Base-by-base conservation (phyloP, 2,888 invertebrate species). In the Heliconius charithonia region DNA sequence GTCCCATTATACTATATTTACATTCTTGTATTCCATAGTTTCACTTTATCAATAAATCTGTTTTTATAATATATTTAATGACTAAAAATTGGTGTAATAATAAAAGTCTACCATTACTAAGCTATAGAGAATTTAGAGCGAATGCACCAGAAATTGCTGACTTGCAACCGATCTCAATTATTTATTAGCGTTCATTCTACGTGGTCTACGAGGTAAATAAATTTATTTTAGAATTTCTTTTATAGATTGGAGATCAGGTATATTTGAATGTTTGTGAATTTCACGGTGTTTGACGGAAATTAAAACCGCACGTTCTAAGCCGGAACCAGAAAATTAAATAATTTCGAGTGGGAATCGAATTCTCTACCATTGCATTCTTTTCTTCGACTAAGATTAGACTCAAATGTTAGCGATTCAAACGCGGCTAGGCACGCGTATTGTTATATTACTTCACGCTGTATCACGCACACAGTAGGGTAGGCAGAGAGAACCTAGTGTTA, bases 71-170 rank as follows among this genome's bases (percentile, higher is more conserved):
- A 59, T 59, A n/a, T 59, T 12, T 59, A 59, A 59, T 12, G 10
- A 72, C 32, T 12, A 0, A 72, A 56, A 3, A 7, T n/a, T 72
- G 3, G 0, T 19, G 16, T 59, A 72, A 37, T 59, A 37, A 19
- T 32, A 37, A 51, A 56, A 65, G 51, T 45, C 56, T 59, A n/a
- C n/a, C 71, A 74, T 74, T 77, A 72, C 71, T 77, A 71, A 51
- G 45, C 10, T 72, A 73, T 70, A 69, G 77, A 79, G 72, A 80
- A 41, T 41, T 25, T 70, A 41, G 71, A 74, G 78, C 79, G 81
- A 79, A 73, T 80, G 81, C 82, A 82, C 83, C 79, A 83, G 83
- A 81, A 87, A 88, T 87, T 88, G 87, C 88, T 84, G 88, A 87
- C 89, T 89, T 88, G 81, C 80, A 78, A 78, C 72, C 67, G 79